Base-by-base conservation (phyloP, 1,140 invertebrate genomes). In the Brachionus plicatilis region DNA sequence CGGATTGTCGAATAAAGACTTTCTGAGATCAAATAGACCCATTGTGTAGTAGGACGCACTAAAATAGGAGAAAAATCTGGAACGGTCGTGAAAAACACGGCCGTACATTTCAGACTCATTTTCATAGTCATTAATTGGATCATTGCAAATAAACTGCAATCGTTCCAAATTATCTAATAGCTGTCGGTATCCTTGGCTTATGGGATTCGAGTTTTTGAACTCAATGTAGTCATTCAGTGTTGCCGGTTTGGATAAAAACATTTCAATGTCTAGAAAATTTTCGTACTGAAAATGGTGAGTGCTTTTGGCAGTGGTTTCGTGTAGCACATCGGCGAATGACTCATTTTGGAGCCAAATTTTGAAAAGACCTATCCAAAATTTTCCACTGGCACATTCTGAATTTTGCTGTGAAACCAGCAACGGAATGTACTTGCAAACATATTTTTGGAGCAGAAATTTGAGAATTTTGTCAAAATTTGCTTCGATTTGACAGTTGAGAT, bases 11-110 rank as follows among this genome's bases (percentile, higher is more conserved):
- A 60, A 82, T 4, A 82, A 14, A 1, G 41, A 20, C 37, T 82
- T 82, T 68, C 27, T 82, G 9, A 82, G 33, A 20, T 82, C 79
- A 24, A 82, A 82, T 20, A 65, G 24, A 20, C 79, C 79, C 79
- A 82, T 82, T 14, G 53, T 65, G 29, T 82, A 82, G 37, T 65
- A 82, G n/a, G 53, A 82, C 9, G 43, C 37, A 68, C 33, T 45
- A 60, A 82, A 68, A 82, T 45, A 82, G 9, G 79, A 60, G 12
- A 65, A 50, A 29, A 76, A 76, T 50, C 17, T 82, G 3, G 79
- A 82, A 27, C 37, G 37, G 20, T 82, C 79, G 3, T 60, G 33
- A n/a, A 17, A 29, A 43, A 65, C 8, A 17, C 53, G 20, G 11
- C 53, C 53, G n/a, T 37, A 82, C 24, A 65, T n/a, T 27, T 65